Percentiles rank a stretch among this genome's conserved stretches.
phyloP scores from a whole-genome alignment of 1,140 invertebrate genomes.

The Drosophila mauritiana region DNA sequence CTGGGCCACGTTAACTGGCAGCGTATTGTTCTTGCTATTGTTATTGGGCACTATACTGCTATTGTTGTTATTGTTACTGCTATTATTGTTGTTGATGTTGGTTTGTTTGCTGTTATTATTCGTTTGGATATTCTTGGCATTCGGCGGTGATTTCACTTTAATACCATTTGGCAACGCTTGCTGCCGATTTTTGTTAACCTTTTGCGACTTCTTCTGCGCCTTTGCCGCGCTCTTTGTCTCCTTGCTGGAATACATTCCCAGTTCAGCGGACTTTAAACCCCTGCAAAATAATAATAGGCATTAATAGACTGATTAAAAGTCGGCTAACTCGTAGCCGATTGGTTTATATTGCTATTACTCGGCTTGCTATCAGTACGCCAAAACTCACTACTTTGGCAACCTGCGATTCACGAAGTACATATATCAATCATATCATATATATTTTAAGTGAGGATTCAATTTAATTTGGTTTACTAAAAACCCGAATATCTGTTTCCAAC shows the following conservation, averaged over 20 bases:
- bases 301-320: slow-evolving; percentile 45
- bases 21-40: slow-evolving; percentile 43
- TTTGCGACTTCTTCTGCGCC: slow-evolving; percentile 77
- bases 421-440: not conserved
- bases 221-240: slow-evolving; percentile 69
- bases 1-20: slow-evolving; percentile 49
- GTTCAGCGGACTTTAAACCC: slow-evolving; percentile 59
- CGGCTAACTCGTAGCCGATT: slow-evolving; percentile 17
- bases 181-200: slow-evolving; percentile 66
- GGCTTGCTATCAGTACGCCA: slow-evolving; percentile 8
- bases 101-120: slow-evolving; percentile 54
- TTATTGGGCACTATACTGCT: slow-evolving; percentile 62
- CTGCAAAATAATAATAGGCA: slow-evolving; percentile 12
- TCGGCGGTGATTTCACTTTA: slow-evolving; percentile 44
- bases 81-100: slow-evolving; percentile 10
- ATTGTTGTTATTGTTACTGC: slow-evolving; percentile 35
- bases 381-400: slow-evolving; percentile 13
- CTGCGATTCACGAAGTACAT: slow-evolving; percentile 6
- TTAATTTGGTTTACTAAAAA: no score
- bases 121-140: slow-evolving; percentile 26
- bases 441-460: no score
- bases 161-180: slow-evolving; percentile 49
- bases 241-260: slow-evolving; percentile 74
- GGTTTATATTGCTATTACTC: slow-evolving; percentile 15
- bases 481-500: not conserved